These are phyloP conservation scores for Oplegnathus fasciatus DNA, from an alignment of 2,113 vertebrate species.

Conservation along the genomic window DNA sequence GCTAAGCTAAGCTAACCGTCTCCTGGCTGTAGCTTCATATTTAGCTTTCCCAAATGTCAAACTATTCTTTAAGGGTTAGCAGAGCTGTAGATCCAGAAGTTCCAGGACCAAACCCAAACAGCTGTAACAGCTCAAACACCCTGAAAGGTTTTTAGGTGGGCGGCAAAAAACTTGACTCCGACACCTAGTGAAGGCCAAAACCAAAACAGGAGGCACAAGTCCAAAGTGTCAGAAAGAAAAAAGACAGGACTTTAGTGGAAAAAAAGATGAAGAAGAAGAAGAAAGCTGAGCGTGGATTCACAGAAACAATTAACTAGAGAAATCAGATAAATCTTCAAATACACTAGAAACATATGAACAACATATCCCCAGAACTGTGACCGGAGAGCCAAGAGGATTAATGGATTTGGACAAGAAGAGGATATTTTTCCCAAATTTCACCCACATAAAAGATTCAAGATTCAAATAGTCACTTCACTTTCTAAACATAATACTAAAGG, in stretches of 20 bases:
- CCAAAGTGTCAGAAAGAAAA: background rate
- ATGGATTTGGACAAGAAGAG: background rate
- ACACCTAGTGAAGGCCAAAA: background rate
- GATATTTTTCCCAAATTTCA: background rate
- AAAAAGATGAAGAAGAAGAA: background rate
- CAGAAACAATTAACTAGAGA: background rate
- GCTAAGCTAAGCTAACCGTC: background rate
- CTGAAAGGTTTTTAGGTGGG: background rate
- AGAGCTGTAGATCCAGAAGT: background rate
- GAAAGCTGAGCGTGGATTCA: background rate
- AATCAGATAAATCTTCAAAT: background rate
- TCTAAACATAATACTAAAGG: background rate
- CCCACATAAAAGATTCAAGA: background rate
- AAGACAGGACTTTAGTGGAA: background rate
- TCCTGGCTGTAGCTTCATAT: background rate
- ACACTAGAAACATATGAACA: background rate
- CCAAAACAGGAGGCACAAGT: background rate
- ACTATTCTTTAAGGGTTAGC: background rate
- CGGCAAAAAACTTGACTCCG: background rate
- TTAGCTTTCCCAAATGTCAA: background rate
- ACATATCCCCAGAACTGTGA: background rate
- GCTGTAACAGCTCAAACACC: background rate
- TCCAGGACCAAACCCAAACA: background rate
- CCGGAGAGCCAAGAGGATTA: background rate
- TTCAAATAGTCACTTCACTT: background rate